phyloP scores from a whole-genome alignment of 1,140 invertebrate species.

The Cecropterus lyciades region DNA sequence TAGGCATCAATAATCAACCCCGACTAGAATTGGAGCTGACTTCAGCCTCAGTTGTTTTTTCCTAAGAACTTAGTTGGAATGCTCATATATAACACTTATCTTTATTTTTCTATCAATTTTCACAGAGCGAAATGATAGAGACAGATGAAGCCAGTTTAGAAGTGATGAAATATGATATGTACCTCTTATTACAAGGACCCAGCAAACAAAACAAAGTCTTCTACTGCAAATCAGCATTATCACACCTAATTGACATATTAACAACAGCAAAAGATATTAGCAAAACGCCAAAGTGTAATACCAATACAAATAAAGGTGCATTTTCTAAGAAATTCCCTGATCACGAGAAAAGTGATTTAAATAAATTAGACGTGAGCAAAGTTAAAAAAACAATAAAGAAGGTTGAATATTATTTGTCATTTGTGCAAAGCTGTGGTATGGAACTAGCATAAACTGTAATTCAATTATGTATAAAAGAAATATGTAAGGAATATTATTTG shows the following conservation, averaged over 20 bases:
- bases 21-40: too few species aligned
- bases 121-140: slow-evolving; percentile 70
- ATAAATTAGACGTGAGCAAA: slow-evolving; percentile 83
- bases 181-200: slow-evolving; percentile 65
- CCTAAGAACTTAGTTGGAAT: too few species aligned
- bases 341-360: slow-evolving; percentile 71
- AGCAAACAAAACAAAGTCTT: slow-evolving; percentile 57
- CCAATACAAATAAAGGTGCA: slow-evolving; percentile 47
- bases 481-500: too few species aligned
- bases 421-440: slow-evolving; percentile 79
- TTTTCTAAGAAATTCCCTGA: slow-evolving; percentile 85
- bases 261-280: slow-evolving; percentile 65
- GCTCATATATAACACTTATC: too few species aligned
- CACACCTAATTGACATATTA: slow-evolving; percentile 86
- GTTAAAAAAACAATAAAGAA: slow-evolving; percentile 86
- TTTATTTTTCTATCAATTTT: slow-evolving; percentile 25
- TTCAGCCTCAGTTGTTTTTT: too few species aligned
- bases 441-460: slow-evolving; percentile 36
- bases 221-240: slow-evolving; percentile 84
- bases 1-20: too few species aligned
- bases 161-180: slow-evolving; percentile 69
- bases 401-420: slow-evolving; percentile 89
- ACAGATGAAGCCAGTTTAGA: slow-evolving; percentile 68
- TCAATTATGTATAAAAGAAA: too few species aligned
- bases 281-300: slow-evolving; percentile 48